Evolutionary conservation across 2,888 invertebrate species (phyloP).

Genomic region (Coecobrya sp.): DNA sequence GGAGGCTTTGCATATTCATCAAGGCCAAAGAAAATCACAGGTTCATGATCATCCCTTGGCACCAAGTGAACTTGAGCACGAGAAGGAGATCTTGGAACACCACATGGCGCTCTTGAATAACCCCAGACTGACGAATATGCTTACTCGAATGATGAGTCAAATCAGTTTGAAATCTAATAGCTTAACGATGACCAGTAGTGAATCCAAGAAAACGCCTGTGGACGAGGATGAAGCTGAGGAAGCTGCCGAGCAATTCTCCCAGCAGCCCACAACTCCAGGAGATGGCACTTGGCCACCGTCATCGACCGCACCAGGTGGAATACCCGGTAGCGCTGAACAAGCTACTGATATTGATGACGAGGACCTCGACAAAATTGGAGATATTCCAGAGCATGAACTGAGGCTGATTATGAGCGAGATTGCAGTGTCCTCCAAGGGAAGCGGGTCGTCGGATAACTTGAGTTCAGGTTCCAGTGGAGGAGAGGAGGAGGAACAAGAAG

Average conservation of each 20-base stretch:
- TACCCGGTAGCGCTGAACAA: background rate
- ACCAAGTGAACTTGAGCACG: background rate
- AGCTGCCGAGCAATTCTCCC: background rate
- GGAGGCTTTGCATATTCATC: conserved; percentile 46
- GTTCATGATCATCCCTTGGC: background rate
- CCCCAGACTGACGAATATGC: conserved; percentile 33
- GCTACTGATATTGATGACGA: conserved; percentile 32
- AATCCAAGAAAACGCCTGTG: background rate
- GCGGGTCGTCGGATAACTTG: background rate
- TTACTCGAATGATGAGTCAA: conserved; percentile 48
- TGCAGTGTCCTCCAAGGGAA: conserved; percentile 8
- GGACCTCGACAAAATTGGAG: conserved; percentile 50
- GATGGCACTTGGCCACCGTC: background rate
- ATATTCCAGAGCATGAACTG: conserved; percentile 67
- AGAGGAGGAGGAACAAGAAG: conserved; percentile 52
- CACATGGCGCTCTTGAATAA: conserved; percentile 46
- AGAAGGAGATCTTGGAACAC: conserved; percentile 43
- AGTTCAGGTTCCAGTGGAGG: conserved; percentile 37
- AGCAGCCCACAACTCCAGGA: background rate
- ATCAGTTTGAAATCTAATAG: conserved; percentile 7
- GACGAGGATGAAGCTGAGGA: background rate
- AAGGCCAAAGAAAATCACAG: background rate
- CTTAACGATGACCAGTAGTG: background rate
- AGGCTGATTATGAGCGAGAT: conserved; percentile 62
- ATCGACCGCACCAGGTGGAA: background rate